Base-by-base conservation (phyloP, 2,113 vertebrate species). In the Urocynchramus pylzowi region DNA sequence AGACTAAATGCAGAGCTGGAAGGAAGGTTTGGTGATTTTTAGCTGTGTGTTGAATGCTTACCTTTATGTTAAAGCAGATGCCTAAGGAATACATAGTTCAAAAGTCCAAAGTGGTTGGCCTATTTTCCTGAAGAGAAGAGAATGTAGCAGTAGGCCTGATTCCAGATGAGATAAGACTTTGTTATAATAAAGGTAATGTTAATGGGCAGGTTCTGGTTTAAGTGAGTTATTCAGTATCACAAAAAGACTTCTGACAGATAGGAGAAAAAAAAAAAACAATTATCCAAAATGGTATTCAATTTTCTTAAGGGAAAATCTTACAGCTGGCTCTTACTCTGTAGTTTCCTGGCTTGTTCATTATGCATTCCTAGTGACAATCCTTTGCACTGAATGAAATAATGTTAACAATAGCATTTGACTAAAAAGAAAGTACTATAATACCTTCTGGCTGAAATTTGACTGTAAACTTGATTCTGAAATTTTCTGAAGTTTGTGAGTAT, bases 11-110 rank as follows among this genome's bases (percentile, higher is more conserved):
- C 14, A 15, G 56, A 89, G 35, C 42, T 87, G n/a, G 54, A 79
- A 68, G 64, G 57, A 64, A 57, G 53, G 31, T 39, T 14, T 33
- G 77, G 27, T 75, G 69, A 83, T 79, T 90, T 90, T 73, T 57
- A 76, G 49, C 41, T 65, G 57, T 10, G n/a, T 69, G 42, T n/a
- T 90, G 50, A 83, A 83, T 83, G 45, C 61, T 82, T 1, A 3
- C 53, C 71, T 93, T 94, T 80, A 69, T 74, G 67, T 88, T 77
- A 90, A 82, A 73, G 17, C 50, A 69, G 68, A 93, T 61, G 88
- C 67, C 75, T 26, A 73, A 61, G 54, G 79, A 96, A 95, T 93
- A 95, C 71, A 92, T 95, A 95, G 92, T 88, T 95, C 82, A 83
- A 37, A 95, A 91, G 63, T 88, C 82, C 45, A 61, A 37, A 86